These are phyloP conservation scores for Automeris io DNA, from an alignment of 2,888 invertebrate genomes.

Conservation along the genomic window DNA sequence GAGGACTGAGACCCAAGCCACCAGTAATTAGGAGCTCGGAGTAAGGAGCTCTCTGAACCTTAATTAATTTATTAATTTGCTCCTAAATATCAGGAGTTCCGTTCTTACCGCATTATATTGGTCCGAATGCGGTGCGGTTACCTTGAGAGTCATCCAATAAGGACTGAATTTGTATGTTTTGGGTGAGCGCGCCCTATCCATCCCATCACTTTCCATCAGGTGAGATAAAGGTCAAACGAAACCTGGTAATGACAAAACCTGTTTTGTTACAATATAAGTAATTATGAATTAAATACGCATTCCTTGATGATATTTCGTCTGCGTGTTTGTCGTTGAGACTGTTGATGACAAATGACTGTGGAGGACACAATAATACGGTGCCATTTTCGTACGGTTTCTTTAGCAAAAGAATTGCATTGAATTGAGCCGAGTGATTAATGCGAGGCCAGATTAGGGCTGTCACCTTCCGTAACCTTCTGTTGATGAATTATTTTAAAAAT, in stretches of 20 bases:
- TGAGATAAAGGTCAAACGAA: neutral
- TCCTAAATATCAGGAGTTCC: too few species aligned
- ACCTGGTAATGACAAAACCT: neutral
- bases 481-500: too few species aligned
- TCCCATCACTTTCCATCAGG: neutral
- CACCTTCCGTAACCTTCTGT: neutral
- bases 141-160: too few species aligned
- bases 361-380: neutral
- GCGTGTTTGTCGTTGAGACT: neutral
- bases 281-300: neutral
- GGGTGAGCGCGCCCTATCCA: too few species aligned
- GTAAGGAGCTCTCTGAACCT: too few species aligned
- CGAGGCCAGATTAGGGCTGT: neutral
- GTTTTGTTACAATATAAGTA: too few species aligned
- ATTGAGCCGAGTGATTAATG: neutral
- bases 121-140: too few species aligned
- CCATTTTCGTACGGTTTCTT: neutral
- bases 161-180: too few species aligned
- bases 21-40: too few species aligned
- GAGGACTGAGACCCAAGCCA: too few species aligned
- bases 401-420: neutral
- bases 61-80: too few species aligned
- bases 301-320: neutral
- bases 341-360: conserved; percentile 1
- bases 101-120: too few species aligned